A percentile compares a stretch with the other conserved stretches of the same genome.
phyloP scores from a whole-genome alignment of 2,888 invertebrate genomes.

The Sarcophaga carnaria region DNA sequence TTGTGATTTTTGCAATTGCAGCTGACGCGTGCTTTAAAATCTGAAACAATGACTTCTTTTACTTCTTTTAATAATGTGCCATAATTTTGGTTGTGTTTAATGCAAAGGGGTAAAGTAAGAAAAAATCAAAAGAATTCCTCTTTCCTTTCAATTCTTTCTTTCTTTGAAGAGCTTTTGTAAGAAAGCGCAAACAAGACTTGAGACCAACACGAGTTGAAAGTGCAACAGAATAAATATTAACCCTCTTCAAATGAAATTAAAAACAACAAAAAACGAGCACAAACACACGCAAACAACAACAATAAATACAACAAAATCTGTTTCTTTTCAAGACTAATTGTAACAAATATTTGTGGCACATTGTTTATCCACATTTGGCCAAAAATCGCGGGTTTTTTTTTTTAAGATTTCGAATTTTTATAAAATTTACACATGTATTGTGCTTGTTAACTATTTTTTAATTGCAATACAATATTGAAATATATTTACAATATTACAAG shows the following conservation, averaged over 20 bases:
- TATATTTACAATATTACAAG: too few species aligned
- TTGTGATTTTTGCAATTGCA: constrained; percentile 61
- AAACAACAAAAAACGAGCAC: background rate
- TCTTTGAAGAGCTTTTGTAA: constrained; percentile 43
- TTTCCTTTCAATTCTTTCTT: constrained; percentile 1
- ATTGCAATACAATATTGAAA: too few species aligned
- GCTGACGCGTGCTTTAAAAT: constrained; percentile 67
- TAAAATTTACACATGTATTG: too few species aligned
- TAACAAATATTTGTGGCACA: too few species aligned
- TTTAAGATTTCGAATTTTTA: too few species aligned
- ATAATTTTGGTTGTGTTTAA: constrained; percentile 3
- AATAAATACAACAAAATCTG: background rate
- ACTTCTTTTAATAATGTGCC: constrained; percentile 42
- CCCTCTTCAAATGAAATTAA: constrained; percentile 49
- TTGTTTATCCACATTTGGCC: too few species aligned
- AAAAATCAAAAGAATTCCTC: constrained; percentile 62
- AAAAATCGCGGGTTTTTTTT: too few species aligned
- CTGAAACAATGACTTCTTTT: constrained; percentile 46
- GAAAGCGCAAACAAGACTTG: constrained; percentile 51
- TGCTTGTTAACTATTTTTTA: too few species aligned
- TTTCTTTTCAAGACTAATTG: too few species aligned
- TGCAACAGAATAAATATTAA: constrained; percentile 63
- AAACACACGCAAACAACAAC: background rate
- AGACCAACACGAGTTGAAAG: constrained; percentile 64
- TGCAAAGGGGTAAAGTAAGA: constrained; percentile 12